These are phyloP conservation scores for Scortum barcoo DNA, from an alignment of 2,113 vertebrate species.

Conservation along the genomic window DNA sequence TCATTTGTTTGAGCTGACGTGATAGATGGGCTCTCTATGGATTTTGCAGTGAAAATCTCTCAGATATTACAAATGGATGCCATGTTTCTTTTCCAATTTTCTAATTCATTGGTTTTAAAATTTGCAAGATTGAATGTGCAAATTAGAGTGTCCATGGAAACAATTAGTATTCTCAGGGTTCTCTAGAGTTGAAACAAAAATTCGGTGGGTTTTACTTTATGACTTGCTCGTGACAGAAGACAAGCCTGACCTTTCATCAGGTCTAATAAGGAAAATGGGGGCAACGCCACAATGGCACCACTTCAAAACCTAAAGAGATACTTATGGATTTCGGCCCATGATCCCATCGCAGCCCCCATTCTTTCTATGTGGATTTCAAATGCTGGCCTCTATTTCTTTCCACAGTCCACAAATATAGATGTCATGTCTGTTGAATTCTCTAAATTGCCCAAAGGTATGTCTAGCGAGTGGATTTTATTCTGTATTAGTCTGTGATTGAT, in stretches of 20 bases:
- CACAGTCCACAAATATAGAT: not conserved
- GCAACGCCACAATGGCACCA: not conserved
- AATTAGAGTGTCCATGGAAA: conserved; percentile 22
- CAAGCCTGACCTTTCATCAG: conserved; percentile 3
- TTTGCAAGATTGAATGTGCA: conserved; percentile 33
- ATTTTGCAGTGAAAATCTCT: conserved; percentile 24
- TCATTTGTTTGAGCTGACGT: conserved; percentile 19
- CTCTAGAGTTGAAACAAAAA: not conserved
- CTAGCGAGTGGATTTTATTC: not conserved
- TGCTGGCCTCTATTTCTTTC: not conserved
- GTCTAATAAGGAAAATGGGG: not conserved
- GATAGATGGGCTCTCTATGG: conserved; percentile 28
- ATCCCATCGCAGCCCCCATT: not conserved
- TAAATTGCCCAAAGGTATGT: not conserved
- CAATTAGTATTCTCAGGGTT: conserved; percentile 8
- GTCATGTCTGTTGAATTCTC: not conserved
- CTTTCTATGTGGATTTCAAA: not conserved
- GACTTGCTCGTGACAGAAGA: not conserved
- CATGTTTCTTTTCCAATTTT: conserved; percentile 33
- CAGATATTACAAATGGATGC: conserved; percentile 30
- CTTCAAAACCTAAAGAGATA: not conserved
- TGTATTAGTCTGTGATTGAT: not conserved
- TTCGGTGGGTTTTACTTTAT: conserved; percentile 14
- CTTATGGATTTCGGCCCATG: not conserved
- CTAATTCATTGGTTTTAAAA: conserved; percentile 42